A percentile compares a stretch with the other conserved stretches of the same genome.
phyloP scores from a whole-genome alignment of 2,797 vertebrate genomes.

The Chrysocyon brachyurus region DNA sequence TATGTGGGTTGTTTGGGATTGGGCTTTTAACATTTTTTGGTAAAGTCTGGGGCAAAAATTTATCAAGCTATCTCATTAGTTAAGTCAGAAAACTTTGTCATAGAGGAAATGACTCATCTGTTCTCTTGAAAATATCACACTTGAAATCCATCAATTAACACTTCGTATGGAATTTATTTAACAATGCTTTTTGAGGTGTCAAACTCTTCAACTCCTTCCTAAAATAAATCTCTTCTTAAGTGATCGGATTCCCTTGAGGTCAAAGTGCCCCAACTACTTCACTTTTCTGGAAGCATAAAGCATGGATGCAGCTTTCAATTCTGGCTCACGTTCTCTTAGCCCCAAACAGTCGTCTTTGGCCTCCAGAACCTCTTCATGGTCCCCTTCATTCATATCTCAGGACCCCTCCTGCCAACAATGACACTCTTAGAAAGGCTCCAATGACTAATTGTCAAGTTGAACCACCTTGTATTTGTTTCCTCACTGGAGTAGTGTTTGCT shows the following conservation, averaged over 20 bases:
- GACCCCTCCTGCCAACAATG: not conserved
- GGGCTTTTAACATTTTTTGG: slow-evolving; percentile 64
- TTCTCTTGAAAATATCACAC: slow-evolving; percentile 71
- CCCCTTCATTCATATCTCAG: not conserved
- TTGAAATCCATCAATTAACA: slow-evolving; percentile 77
- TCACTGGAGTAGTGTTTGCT: not conserved
- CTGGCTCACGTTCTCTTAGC: not conserved
- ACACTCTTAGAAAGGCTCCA: not conserved
- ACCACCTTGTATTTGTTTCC: not conserved
- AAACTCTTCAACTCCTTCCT: slow-evolving; percentile 47
- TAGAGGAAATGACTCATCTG: slow-evolving; percentile 76
- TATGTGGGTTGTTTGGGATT: slow-evolving; percentile 31
- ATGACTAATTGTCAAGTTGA: not conserved
- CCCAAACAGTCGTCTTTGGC: not conserved
- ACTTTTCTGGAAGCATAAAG: slow-evolving; percentile 16
- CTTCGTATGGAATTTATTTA: slow-evolving; percentile 69
- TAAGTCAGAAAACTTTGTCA: slow-evolving; percentile 69
- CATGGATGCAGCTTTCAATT: not conserved
- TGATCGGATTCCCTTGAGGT: slow-evolving; percentile 51
- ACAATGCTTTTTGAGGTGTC: slow-evolving; percentile 64
- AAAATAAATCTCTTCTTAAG: slow-evolving; percentile 55
- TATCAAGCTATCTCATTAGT: slow-evolving; percentile 67
- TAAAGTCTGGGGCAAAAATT: slow-evolving; percentile 57
- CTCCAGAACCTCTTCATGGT: not conserved
- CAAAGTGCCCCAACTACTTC: not conserved